Base-by-base conservation (phyloP, 2,797 vertebrate species). In the Sebastes nivosus region DNA sequence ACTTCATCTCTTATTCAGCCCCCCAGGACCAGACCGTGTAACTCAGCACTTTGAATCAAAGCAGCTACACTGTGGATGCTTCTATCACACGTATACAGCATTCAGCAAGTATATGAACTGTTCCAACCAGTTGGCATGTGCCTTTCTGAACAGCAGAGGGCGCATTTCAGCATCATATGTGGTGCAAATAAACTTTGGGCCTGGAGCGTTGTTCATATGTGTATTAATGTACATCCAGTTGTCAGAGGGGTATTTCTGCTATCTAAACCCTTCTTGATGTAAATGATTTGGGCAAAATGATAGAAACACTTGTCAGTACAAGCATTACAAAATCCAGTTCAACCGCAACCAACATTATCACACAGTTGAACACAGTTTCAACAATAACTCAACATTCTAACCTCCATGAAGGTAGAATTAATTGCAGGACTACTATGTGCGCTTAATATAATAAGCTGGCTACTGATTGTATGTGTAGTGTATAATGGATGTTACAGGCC, bases 111-210 rank as follows among this genome's bases (percentile, higher is more conserved):
- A 10, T 20, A 34, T 58, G 3, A 58, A 12, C 1, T n/a, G 6
- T 25, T 55, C 20, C 18, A 63, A 54, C 22, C 14, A 25, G 20
- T 14, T 8, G n/a, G 14, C 13, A 20, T 12, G 5, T 32, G 60
- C 71, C 38, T 30, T 27, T 38, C 4, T 76, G 13, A 80, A 64
- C 82, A 80, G 82, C 77, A 84, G 73, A 20, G 78, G 78, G 74
- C n/a, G 2, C 13, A 42, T 66, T 70, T 46, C 2, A 24, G 20
- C 66, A 46, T 74, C 32, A 29, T 22, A 79, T 72, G 42, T 25
- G 38, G 5, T 22, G 30, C 11, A 54, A 67, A 46, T 52, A 18
- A 42, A 46, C 14, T 8, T 50, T 7, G 1, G 22, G 18, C 4
- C 18, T 38, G 8, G 24, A 27, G 6, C 22, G 22, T 4, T 54